These are phyloP conservation scores for Branchinecta lindahli DNA, from an alignment of 1,140 invertebrate genomes.

Conservation along the genomic window DNA sequence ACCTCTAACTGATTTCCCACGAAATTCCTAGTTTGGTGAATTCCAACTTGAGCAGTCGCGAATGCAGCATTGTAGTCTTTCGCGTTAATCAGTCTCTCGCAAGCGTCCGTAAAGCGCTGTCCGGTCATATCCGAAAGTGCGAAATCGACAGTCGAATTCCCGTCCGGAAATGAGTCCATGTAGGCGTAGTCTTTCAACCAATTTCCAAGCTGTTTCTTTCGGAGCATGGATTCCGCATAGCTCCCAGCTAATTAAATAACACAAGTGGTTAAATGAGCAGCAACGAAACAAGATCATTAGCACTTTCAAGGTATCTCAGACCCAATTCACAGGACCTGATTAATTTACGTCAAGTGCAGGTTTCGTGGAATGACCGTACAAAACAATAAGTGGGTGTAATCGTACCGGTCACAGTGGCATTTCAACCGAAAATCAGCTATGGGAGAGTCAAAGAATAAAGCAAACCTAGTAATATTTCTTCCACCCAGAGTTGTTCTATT, in stretches of 20 bases:
- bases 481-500: no score
- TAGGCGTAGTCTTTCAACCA: background rate
- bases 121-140: background rate
- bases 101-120: background rate
- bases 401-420: no score
- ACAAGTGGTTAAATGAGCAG: no score
- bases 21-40: background rate
- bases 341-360: no score
- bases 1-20: background rate
- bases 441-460: no score
- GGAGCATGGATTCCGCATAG: background rate
- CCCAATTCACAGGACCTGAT: no score
- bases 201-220: slow-evolving; percentile 3
- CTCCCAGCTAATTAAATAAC: background rate
- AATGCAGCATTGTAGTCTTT: background rate
- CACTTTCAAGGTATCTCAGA: no score
- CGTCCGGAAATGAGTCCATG: slow-evolving; percentile 2
- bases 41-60: background rate
- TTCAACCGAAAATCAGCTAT: no score
- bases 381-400: no score
- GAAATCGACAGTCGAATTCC: background rate
- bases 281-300: no score
- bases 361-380: no score
- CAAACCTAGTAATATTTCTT: no score
- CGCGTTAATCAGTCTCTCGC: background rate